phyloP scores from a whole-genome alignment of 2,113 vertebrate species.

The Tragulus kanchil region DNA sequence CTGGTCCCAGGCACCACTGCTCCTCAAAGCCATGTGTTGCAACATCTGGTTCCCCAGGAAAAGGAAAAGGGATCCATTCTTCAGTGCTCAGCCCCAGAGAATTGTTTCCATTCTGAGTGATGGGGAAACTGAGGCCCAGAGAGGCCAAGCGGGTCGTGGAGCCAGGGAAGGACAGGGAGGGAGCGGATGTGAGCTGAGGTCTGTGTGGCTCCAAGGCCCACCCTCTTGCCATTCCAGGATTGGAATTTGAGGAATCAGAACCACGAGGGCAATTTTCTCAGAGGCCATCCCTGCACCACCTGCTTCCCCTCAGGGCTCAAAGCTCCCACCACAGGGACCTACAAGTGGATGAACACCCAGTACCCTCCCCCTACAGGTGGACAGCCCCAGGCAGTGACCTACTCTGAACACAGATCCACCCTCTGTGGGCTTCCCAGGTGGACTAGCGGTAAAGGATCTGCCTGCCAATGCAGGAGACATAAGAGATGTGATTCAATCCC shows the following conservation, averaged over 20 bases:
- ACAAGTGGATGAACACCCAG: neutral
- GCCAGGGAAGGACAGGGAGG: neutral
- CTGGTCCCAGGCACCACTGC: neutral
- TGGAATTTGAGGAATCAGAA: neutral
- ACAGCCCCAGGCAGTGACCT: neutral
- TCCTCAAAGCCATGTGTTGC: neutral
- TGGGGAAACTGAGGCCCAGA: neutral
- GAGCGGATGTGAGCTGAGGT: neutral
- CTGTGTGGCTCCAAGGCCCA: neutral
- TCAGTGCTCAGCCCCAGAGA: neutral
- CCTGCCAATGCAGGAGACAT: neutral
- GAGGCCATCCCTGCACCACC: neutral
- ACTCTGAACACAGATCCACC: neutral
- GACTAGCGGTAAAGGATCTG: neutral
- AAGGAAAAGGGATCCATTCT: neutral
- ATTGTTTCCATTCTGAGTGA: neutral
- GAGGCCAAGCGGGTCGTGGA: neutral
- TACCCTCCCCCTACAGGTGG: accelerated
- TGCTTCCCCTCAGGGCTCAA: neutral
- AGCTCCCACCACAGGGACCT: accelerated
- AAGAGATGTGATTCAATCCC: neutral
- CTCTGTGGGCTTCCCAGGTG: neutral
- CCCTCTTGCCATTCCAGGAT: neutral
- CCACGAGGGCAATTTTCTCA: neutral
- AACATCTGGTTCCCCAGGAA: neutral